phyloP scores from a whole-genome alignment of 2,888 invertebrate species.

The Clistopyga incitator region DNA sequence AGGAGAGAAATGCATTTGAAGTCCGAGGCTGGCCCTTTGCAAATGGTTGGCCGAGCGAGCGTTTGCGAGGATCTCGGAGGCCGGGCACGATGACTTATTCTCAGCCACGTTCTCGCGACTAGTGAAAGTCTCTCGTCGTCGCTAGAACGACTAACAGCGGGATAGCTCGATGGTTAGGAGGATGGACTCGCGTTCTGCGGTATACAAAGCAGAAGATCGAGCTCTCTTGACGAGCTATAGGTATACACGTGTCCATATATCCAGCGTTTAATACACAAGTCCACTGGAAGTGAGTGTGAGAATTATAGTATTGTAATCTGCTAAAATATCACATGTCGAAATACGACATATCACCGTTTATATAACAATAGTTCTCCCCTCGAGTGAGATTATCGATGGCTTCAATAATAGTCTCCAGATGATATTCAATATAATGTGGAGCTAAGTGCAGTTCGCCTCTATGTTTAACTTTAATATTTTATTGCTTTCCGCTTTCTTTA shows the following conservation, averaged over 20 bases:
- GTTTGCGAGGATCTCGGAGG: constrained; percentile 56
- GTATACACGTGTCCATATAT: background rate
- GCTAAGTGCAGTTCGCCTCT: background rate
- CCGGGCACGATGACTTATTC: constrained; percentile 68
- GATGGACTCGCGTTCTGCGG: constrained; percentile 58
- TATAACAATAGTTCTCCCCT: background rate
- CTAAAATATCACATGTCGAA: constrained; percentile 17
- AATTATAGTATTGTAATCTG: constrained; percentile 1
- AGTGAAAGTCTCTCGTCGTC: constrained; percentile 69
- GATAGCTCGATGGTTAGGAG: constrained; percentile 56
- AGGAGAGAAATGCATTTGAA: constrained; percentile 44
- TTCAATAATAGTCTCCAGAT: background rate
- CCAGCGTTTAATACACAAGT: background rate
- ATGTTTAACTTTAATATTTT: background rate
- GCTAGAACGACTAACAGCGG: constrained; percentile 34
- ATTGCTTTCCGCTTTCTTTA: background rate
- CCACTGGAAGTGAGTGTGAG: constrained; percentile 9
- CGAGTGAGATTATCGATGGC: background rate
- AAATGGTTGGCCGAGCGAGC: constrained; percentile 56
- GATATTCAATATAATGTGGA: constrained; percentile 7
- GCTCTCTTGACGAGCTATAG: constrained; percentile 8
- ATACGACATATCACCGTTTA: constrained; percentile 6
- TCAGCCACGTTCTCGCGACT: constrained; percentile 70
- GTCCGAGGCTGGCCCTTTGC: constrained; percentile 54
- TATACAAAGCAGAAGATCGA: constrained; percentile 45